Evolutionary conservation across 1,140 invertebrate species (phyloP).

Genomic region (Philopotamus ludificatus): DNA sequence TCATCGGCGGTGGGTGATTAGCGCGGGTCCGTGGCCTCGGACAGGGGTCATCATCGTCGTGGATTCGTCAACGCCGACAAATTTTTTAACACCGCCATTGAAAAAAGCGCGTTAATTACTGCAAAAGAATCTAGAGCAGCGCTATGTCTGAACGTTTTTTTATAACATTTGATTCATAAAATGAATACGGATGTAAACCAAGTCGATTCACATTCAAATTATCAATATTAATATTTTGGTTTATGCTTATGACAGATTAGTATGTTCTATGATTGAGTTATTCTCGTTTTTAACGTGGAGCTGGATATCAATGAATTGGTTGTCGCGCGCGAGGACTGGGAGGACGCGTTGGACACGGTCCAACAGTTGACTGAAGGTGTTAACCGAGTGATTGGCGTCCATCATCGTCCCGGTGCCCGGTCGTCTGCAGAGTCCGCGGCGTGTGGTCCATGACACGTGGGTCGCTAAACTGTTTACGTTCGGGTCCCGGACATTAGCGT

Average conservation of each 20-base stretch:
- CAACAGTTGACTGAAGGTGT: constrained; percentile 11
- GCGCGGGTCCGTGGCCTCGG: not conserved
- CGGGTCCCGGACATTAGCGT: constrained; percentile 27
- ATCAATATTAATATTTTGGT: not conserved
- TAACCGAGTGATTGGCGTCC: constrained; percentile 31
- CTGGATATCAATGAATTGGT: not conserved
- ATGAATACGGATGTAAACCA: not conserved
- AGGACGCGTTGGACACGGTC: not conserved
- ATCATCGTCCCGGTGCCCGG: constrained; percentile 14
- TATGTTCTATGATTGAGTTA: not conserved
- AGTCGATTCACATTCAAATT: not conserved
- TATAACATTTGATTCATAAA: not conserved
- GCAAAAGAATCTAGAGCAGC: not conserved
- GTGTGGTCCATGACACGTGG: constrained; percentile 28
- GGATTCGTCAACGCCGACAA: constrained; percentile 12
- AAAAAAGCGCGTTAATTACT: constrained; percentile 15
- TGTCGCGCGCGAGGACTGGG: not conserved
- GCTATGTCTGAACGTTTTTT: not conserved
- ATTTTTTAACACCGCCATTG: not conserved
- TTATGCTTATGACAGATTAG: not conserved
- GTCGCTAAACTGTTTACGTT: constrained; percentile 36
- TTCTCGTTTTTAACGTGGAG: not conserved
- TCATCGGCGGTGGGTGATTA: constrained; percentile 20
- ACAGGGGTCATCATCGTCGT: constrained; percentile 20
- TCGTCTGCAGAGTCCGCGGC: constrained; percentile 7